phyloP scores from a whole-genome alignment of 2,113 vertebrate species.

The Ceyx cyanopectus region DNA sequence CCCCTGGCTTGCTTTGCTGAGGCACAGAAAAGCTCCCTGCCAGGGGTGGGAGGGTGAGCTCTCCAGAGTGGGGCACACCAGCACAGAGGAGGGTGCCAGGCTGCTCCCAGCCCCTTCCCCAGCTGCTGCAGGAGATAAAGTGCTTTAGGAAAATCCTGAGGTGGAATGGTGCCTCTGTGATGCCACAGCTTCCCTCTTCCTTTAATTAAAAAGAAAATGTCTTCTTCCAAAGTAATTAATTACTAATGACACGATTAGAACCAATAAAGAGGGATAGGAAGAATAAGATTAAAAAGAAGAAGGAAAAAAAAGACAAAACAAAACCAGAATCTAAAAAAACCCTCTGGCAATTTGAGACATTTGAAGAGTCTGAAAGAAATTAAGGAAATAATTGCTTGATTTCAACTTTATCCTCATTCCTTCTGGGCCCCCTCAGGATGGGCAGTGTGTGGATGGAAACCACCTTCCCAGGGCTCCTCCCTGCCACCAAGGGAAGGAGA shows the following conservation, averaged over 20 bases:
- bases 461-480: not conserved
- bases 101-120: not conserved
- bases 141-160: not conserved
- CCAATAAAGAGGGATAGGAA: not conserved
- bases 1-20: not conserved
- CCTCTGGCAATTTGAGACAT: not conserved
- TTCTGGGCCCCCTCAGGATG: not conserved
- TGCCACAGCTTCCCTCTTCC: not conserved
- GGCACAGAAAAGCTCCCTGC: not conserved
- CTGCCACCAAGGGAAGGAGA: not conserved
- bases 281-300: not conserved
- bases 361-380: conserved; percentile 6
- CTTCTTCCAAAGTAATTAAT: conserved; percentile 67
- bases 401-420: not conserved
- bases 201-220: conserved; percentile 65
- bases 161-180: not conserved
- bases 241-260: conserved; percentile 69
- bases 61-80: not conserved
- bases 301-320: not conserved
- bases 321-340: not conserved
- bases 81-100: fast-evolving
- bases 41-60: not conserved
- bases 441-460: not conserved
- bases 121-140: not conserved
- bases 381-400: conserved; percentile 23